Evolutionary conservation across 2,888 invertebrate species (phyloP), one percentile per base, ranked within the genome.

Genomic region (Leptopilina myrica): DNA sequence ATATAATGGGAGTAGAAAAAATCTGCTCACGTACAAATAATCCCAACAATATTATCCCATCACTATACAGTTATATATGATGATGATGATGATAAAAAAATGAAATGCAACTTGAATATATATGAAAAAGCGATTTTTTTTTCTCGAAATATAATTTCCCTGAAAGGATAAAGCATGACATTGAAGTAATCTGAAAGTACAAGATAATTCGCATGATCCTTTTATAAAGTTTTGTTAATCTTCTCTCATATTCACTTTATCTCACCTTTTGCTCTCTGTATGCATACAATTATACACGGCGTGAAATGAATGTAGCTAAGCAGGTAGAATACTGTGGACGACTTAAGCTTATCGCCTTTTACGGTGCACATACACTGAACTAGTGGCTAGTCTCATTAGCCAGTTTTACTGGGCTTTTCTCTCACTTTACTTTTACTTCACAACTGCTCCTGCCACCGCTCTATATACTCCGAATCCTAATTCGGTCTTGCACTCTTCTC

Each of bases 401-500:
- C 3, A 14, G 14, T 56, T 69, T 69, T 53, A 69, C 69, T 56
- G 77, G 76, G 73, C 79, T 79, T 56, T 65, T 62, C 66, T 66
- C 77, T 65, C 73, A 20, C 43, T 76, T 20, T 33, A 59, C 67
- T 49, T 40, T 43, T 49, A 46, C 56, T 78, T 20, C 62, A 62
- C 59, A n/a, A 59, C 59, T 15, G 15, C 59, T 62, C 15, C 62
- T 49, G 49, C 12, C 14, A 56, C 56, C 12, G 14, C 56, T 59
- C 56, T 59, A 59, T n/a, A 59, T n/a, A 8, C 15, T 62, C 62
- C 59, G 49, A 64, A 62, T 26, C 79, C 67, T n/a, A 64, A 76
- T 78, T 53, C 65, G 76, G 75, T 77, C 77, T 79, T 76, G 64
- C 69, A 76, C 79, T 78, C 65, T 76, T 76, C 65, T 69, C 77